phyloP scores from a whole-genome alignment of 2,797 vertebrate genomes.

The Myripristis murdjan region DNA sequence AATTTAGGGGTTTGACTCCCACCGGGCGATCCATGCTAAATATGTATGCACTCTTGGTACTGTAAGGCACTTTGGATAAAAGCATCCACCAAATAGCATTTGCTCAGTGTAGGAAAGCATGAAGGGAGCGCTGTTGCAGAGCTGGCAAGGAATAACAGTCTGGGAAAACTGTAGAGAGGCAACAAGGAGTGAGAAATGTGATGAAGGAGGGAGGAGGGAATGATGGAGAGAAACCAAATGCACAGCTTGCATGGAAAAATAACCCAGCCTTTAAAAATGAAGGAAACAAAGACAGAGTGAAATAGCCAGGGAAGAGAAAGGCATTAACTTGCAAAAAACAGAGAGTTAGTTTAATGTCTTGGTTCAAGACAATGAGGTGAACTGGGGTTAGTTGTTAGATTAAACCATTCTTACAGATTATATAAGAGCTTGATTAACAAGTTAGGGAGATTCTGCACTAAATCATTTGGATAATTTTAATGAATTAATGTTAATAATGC shows the following conservation, averaged over 20 bases:
- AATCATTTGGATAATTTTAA: too few species aligned
- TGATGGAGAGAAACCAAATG: conserved; percentile 54
- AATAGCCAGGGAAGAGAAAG: conserved; percentile 18
- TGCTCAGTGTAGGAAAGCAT: conserved; percentile 45
- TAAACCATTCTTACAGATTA: conserved; percentile 27
- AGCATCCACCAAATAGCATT: conserved; percentile 64
- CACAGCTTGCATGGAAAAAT: conserved; percentile 44
- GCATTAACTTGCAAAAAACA: conserved; percentile 40
- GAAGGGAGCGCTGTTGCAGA: conserved; percentile 42
- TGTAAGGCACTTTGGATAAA: conserved; percentile 65
- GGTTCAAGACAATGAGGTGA: conserved; percentile 43
- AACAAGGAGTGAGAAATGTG: conserved; percentile 43
- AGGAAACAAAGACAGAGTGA: conserved; percentile 36
- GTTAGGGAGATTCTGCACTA: not conserved
- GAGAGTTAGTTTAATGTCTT: conserved; percentile 8
- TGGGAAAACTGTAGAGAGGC: conserved; percentile 8
- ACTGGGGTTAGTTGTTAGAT: conserved; percentile 33
- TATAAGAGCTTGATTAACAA: conserved; percentile 14
- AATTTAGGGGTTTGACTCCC: conserved; percentile 43
- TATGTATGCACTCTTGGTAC: conserved; percentile 45
- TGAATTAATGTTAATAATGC: too few species aligned
- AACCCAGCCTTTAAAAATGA: conserved; percentile 49
- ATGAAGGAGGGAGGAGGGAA: conserved; percentile 31
- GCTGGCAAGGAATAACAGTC: conserved; percentile 35
- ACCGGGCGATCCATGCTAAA: conserved; percentile 33